These are phyloP conservation scores for Octomys mimax DNA, from an alignment of 2,797 vertebrate genomes.

Conservation along the genomic window DNA sequence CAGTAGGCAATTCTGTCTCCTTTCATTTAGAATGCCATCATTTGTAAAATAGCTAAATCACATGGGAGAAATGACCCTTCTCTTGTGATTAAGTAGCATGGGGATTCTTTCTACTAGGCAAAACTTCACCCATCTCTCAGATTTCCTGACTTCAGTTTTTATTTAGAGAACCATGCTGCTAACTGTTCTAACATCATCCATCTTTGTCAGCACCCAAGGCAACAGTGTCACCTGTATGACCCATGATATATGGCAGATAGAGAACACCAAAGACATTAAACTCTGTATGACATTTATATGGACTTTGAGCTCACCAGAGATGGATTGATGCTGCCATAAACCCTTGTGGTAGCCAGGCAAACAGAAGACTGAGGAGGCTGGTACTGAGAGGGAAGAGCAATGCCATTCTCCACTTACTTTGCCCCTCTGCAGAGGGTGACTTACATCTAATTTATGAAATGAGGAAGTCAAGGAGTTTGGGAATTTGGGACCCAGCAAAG, in stretches of 20 bases:
- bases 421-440: neutral
- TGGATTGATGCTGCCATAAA: conserved; percentile 54
- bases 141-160: conserved; percentile 71
- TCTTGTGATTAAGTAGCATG: neutral
- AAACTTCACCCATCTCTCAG: conserved; percentile 64
- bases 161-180: conserved; percentile 77
- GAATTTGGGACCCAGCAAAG: neutral
- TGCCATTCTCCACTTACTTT: neutral
- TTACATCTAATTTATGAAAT: conserved; percentile 33
- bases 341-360: conserved; percentile 25
- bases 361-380: conserved; percentile 34
- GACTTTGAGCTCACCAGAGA: conserved; percentile 62
- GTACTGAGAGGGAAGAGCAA: neutral
- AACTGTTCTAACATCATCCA: conserved; percentile 62
- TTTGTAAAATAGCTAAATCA: conserved; percentile 49
- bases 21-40: neutral
- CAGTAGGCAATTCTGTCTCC: neutral
- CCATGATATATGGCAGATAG: conserved; percentile 63
- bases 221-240: conserved; percentile 26
- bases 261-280: conserved; percentile 58
- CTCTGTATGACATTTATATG: conserved; percentile 53
- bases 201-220: conserved; percentile 71
- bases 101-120: conserved; percentile 21
- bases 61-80: conserved; percentile 24
- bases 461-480: conserved; percentile 13